Evolutionary conservation across 2,113 vertebrate genomes (phyloP).

Genomic region (Halichoerus grypus): DNA sequence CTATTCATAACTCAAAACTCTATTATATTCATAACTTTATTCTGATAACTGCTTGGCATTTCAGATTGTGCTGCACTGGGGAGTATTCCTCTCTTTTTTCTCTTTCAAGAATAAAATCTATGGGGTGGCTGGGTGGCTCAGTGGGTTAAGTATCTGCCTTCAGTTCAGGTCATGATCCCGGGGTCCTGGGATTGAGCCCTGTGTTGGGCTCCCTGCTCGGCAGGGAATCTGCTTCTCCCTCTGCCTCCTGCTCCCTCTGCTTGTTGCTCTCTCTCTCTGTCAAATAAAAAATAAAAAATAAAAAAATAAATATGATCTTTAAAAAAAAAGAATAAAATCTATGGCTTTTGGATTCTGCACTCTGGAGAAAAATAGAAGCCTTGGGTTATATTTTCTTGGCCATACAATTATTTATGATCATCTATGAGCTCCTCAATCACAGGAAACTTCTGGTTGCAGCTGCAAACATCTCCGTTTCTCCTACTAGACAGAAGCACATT

Average conservation of each 20-base stretch:
- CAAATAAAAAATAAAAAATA: neutral
- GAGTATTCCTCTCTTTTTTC: fast-evolving
- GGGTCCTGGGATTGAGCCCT: neutral
- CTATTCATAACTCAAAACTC: no score
- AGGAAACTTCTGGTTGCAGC: neutral
- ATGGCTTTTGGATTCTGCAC: neutral
- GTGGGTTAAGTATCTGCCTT: neutral
- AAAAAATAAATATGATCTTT: neutral
- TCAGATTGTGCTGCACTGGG: neutral
- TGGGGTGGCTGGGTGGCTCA: neutral
- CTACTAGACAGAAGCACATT: neutral
- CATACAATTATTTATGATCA: neutral
- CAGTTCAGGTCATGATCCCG: neutral
- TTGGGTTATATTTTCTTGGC: neutral
- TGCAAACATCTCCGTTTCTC: conserved; percentile 11
- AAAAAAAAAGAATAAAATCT: neutral
- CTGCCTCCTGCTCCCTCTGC: neutral
- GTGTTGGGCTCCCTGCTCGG: neutral
- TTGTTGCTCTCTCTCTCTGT: neutral
- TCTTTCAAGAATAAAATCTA: neutral
- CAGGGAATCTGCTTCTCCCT: neutral
- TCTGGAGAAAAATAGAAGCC: neutral
- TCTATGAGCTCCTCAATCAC: neutral
- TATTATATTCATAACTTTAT: neutral
- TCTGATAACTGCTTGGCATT: neutral